phyloP scores from a whole-genome alignment of 2,113 vertebrate species.

The Dasyurus viverrinus region DNA sequence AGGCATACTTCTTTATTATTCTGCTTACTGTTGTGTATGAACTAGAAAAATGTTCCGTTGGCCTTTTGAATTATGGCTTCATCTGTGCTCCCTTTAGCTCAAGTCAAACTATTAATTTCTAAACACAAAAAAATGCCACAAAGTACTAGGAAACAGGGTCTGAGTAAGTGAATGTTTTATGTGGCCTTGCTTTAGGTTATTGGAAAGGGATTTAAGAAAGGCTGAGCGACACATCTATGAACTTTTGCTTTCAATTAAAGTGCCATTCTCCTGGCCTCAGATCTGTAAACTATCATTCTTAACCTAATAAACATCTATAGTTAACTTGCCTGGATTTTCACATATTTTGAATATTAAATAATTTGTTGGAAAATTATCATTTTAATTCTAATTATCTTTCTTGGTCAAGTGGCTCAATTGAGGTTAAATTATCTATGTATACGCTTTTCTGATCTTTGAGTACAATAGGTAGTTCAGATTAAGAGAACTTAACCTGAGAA shows the following conservation, averaged over 20 bases:
- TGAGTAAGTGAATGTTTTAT: neutral
- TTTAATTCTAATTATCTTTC: neutral
- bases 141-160: neutral
- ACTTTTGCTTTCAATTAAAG: neutral
- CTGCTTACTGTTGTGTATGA: neutral
- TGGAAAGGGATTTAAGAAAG: neutral
- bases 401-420: neutral
- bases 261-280: neutral
- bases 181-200: neutral
- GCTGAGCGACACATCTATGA: neutral
- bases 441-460: neutral
- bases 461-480: neutral
- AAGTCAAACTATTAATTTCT: neutral
- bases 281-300: neutral
- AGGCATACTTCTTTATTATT: neutral
- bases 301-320: neutral
- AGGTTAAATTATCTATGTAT: neutral
- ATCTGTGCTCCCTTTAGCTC: neutral
- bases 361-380: neutral
- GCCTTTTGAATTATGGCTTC: neutral
- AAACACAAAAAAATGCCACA: neutral
- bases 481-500: neutral
- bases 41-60: neutral
- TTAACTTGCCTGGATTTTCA: neutral
- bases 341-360: neutral